phyloP scores from a whole-genome alignment of 2,888 invertebrate species.

The Drosophila limbata region DNA sequence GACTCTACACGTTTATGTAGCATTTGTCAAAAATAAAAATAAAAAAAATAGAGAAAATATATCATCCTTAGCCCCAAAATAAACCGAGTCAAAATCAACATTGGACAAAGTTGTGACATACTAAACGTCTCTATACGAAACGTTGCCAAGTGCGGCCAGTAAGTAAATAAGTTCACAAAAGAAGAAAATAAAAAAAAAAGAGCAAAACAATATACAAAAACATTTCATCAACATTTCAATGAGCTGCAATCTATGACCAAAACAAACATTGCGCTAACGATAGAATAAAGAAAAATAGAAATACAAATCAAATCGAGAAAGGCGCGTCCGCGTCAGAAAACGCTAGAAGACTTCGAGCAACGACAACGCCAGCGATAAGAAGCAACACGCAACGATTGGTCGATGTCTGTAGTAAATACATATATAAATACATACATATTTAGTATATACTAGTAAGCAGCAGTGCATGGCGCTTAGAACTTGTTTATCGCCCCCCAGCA shows the following conservation, averaged over 20 bases:
- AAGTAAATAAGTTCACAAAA: conserved; percentile 22
- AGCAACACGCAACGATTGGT: conserved; percentile 30
- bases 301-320: background rate
- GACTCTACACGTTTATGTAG: conserved; percentile 62
- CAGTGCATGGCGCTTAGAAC: conserved; percentile 67
- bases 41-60: conserved; percentile 11
- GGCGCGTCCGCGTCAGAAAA: conserved; percentile 45
- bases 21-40: conserved; percentile 53
- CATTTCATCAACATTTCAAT: conserved; percentile 42
- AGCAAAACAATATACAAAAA: conserved; percentile 13
- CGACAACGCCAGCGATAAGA: conserved; percentile 3
- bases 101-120: conserved; percentile 8
- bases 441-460: conserved; percentile 33
- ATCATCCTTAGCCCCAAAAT: background rate
- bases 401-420: conserved; percentile 15
- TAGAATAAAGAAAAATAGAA: conserved; percentile 23
- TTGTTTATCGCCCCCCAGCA: conserved; percentile 48
- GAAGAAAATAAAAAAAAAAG: conserved; percentile 11
- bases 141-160: conserved; percentile 51
- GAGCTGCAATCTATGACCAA: conserved; percentile 52
- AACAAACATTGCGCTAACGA: conserved; percentile 50
- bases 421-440: conserved; percentile 16
- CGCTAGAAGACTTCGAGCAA: conserved; percentile 49
- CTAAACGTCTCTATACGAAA: conserved; percentile 11
- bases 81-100: conserved; percentile 2